Evolutionary conservation across 2,797 vertebrate species (phyloP).

Genomic region (Echeneis naucrates): DNA sequence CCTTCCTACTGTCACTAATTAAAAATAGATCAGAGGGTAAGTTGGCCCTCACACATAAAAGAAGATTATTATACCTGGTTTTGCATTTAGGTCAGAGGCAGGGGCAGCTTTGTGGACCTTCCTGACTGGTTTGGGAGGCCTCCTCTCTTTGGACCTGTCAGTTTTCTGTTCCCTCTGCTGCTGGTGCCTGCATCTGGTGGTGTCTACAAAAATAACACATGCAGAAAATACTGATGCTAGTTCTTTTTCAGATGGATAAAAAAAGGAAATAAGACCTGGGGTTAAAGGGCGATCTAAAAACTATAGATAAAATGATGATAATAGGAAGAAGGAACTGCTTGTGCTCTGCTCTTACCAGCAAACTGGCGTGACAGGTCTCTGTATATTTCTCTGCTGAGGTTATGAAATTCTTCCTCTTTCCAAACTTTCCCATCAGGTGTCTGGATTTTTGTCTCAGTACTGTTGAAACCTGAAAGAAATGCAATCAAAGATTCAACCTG

Average conservation of each 20-base stretch:
- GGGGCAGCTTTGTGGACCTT: constrained; percentile 89
- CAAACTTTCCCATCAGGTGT: constrained; percentile 90
- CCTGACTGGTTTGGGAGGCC: constrained; percentile 83
- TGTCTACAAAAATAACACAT: constrained; percentile 61
- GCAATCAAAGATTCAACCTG: constrained; percentile 6
- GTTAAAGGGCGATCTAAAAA: no score
- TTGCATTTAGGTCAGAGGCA: constrained; percentile 84
- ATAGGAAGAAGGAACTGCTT: background rate
- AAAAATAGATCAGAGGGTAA: constrained; percentile 46
- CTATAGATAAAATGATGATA: no score
- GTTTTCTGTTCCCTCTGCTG: constrained; percentile 58
- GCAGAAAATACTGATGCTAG: background rate
- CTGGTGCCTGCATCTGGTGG: constrained; percentile 54
- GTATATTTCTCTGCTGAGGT: constrained; percentile 87
- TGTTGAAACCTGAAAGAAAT: constrained; percentile 90
- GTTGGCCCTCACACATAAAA: constrained; percentile 38
- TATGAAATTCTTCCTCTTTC: constrained; percentile 87
- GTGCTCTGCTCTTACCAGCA: constrained; percentile 82
- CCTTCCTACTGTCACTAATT: constrained; percentile 49
- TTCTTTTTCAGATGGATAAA: no score
- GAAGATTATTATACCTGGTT: constrained; percentile 84
- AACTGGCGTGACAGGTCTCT: constrained; percentile 86
- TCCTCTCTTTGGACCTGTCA: constrained; percentile 77
- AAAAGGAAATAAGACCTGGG: no score
- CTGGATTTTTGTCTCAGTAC: constrained; percentile 89